These are phyloP conservation scores for Diplazon laetatorius DNA, from an alignment of 2,888 invertebrate genomes.

Conservation along the genomic window DNA sequence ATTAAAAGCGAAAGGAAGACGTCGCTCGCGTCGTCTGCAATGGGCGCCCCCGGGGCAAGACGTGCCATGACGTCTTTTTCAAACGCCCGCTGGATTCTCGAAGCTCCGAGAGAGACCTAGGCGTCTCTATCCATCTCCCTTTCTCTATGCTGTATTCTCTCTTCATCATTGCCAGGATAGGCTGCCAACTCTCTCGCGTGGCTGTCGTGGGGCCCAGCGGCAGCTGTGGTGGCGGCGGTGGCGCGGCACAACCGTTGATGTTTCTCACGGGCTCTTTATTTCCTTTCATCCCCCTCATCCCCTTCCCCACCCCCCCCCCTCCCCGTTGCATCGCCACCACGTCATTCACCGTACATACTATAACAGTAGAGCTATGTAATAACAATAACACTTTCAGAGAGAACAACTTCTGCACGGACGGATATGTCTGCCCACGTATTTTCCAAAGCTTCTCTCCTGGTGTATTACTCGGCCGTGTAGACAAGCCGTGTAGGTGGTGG, in stretches of 20 bases:
- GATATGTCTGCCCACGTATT: slow-evolving; percentile 57
- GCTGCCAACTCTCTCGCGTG: slow-evolving; percentile 27
- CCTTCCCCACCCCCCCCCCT: neutral
- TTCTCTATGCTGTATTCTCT: slow-evolving; percentile 34
- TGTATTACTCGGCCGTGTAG: neutral
- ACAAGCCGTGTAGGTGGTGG: slow-evolving; percentile 51
- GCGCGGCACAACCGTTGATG: slow-evolving; percentile 67
- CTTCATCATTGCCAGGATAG: slow-evolving; percentile 28
- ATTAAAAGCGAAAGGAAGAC: slow-evolving; percentile 75
- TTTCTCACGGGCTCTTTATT: slow-evolving; percentile 69
- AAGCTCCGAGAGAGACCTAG: slow-evolving; percentile 8
- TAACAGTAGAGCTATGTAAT: slow-evolving; percentile 65
- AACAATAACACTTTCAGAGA: slow-evolving; percentile 70
- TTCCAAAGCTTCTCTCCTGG: slow-evolving; percentile 20
- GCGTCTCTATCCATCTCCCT: slow-evolving; percentile 1
- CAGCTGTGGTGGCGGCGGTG: slow-evolving; percentile 55
- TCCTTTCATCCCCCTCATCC: slow-evolving; percentile 59
- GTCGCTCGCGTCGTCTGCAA: slow-evolving; percentile 62
- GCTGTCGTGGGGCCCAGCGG: slow-evolving; percentile 28
- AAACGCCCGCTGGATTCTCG: slow-evolving; percentile 63
- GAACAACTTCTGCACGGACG: slow-evolving; percentile 56
- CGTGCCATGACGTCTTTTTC: slow-evolving; percentile 68
- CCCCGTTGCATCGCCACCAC: no score
- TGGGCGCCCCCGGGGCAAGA: slow-evolving; percentile 63
- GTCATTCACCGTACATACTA: slow-evolving; percentile 25